Evolutionary conservation across 2,888 invertebrate genomes (phyloP), one percentile per base, ranked within the genome.

Genomic region (Caenorhabditis sp.): DNA sequence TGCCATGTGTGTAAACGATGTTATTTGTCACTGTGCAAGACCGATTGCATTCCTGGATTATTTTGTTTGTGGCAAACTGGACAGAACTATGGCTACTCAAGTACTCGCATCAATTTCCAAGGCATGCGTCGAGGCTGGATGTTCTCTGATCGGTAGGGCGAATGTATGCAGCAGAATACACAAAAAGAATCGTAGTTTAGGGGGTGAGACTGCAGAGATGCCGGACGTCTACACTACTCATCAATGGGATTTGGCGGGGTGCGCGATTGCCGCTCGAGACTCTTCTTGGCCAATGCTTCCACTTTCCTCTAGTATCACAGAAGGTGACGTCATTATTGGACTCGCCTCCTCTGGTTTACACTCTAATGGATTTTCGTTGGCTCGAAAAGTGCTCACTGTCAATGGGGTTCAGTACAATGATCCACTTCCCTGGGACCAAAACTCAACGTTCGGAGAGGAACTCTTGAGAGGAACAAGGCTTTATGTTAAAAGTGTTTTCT

Each of bases 181-280:
- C n/a, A n/a, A 17, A 20, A 20, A 22, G 4, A 13, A 50, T 24
- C n/a, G n/a, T n/a, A n/a, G 2, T 50, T n/a, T 35, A 96, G 93
- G 93, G 76, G 97, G 97, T 0, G 97, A 98, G 91, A 97, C 97
- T 1, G 97, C 97, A 0, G 96, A 96, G 91, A 96, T 97, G 96
- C 97, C 98, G 0, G 93, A 94, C 1, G 93, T 98, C 91, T 99
- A 98, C 90, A 91, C 92, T 2, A 90, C 92, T 0, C 94, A 94
- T 0, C 94, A 95, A 82, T 98, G 96, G 90, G 98, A 99, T 90
- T 90, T 98, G 56, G 97, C 96, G 13, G 99, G 98, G 1, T 98
- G 98, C 90, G 93, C 95, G 0, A 95, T 98, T 0, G 98, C 97
- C 0, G 94, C 94, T 0, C 94, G 96, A 0, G 95, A 97, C 90